A percentile compares a stretch with the other conserved stretches of the same genome.
phyloP scores from a whole-genome alignment of 1,140 invertebrate species.

The Potamilus streckersoni region DNA sequence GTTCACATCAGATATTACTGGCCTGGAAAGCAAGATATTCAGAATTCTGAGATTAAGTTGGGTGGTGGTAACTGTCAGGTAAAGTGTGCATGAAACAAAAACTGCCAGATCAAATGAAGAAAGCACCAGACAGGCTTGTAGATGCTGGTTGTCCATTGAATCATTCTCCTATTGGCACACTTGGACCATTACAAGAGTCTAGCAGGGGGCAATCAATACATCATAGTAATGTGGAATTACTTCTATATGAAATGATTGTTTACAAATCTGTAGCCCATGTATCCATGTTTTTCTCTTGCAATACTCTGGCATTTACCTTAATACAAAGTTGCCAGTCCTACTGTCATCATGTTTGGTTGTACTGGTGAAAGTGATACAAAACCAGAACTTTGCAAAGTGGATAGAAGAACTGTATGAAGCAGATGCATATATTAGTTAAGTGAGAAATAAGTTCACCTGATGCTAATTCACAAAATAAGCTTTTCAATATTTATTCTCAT shows the following conservation, averaged over 20 bases:
- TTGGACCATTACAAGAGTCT: conserved; percentile 16
- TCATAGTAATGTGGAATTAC: conserved; percentile 49
- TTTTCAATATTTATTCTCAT: too few relatives aligned
- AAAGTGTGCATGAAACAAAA: conserved; percentile 20
- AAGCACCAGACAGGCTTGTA: conserved; percentile 2
- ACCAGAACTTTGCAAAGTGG: too few relatives aligned
- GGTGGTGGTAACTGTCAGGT: conserved; percentile 7
- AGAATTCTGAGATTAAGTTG: not conserved
- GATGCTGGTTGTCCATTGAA: conserved; percentile 20
- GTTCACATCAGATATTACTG: conserved; percentile 19
- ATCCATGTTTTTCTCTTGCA: too few relatives aligned
- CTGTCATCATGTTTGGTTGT: too few relatives aligned
- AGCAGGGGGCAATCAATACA: conserved; percentile 37
- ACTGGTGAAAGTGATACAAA: too few relatives aligned
- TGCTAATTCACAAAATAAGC: too few relatives aligned
- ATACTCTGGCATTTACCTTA: too few relatives aligned
- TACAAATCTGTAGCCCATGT: too few relatives aligned
- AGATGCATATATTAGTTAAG: too few relatives aligned
- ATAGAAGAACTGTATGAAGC: too few relatives aligned
- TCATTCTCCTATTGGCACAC: conserved; percentile 16
- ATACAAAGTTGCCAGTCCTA: too few relatives aligned
- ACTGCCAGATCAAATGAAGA: not conserved
- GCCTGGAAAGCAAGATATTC: conserved; percentile 6
- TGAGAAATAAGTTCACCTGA: too few relatives aligned
- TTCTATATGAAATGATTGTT: conserved; percentile 9